A percentile compares a stretch with the other conserved stretches of the same genome.
phyloP scores from a whole-genome alignment of 2,113 vertebrate species.

The Tenebrosternarchus preto region DNA sequence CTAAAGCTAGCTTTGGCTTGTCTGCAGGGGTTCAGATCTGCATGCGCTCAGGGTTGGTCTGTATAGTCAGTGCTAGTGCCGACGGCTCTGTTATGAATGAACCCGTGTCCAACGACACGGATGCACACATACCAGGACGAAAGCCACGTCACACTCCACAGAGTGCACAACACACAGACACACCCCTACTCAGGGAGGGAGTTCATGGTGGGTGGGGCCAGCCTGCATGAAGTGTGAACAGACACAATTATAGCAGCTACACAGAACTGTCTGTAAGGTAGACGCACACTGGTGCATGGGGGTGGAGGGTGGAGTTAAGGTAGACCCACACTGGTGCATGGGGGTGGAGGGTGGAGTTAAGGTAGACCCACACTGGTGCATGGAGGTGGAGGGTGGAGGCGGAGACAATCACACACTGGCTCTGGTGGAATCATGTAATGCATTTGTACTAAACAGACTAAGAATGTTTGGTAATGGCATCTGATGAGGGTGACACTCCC shows the following conservation, averaged over 20 bases:
- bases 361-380: too few relatives aligned
- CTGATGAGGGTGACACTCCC: constrained; percentile 1
- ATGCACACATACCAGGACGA: background rate
- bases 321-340: too few relatives aligned
- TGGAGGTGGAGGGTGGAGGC: too few relatives aligned
- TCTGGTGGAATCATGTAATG: constrained; percentile 7
- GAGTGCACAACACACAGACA: constrained; percentile 20
- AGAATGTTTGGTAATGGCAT: background rate
- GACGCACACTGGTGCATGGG: too few relatives aligned
- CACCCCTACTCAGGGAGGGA: constrained; percentile 20
- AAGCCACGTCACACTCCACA: constrained; percentile 23
- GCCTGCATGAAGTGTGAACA: constrained; percentile 16
- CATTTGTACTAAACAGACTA: constrained; percentile 7
- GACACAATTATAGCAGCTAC: too few relatives aligned
- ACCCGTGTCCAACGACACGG: background rate
- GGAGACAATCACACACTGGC: background rate
- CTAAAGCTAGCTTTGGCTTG: background rate
- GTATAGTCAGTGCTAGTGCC: background rate
- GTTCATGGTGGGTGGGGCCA: constrained; percentile 22
- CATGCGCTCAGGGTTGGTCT: background rate
- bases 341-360: too few relatives aligned
- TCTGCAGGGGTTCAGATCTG: background rate
- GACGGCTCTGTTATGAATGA: constrained; percentile 28
- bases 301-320: too few relatives aligned
- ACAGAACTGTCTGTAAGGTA: too few relatives aligned